A percentile compares a stretch with the other conserved stretches of the same genome.
These are phyloP conservation scores for Cuniculus paca DNA, from an alignment of 2,797 vertebrate genomes.

Conservation along the genomic window DNA sequence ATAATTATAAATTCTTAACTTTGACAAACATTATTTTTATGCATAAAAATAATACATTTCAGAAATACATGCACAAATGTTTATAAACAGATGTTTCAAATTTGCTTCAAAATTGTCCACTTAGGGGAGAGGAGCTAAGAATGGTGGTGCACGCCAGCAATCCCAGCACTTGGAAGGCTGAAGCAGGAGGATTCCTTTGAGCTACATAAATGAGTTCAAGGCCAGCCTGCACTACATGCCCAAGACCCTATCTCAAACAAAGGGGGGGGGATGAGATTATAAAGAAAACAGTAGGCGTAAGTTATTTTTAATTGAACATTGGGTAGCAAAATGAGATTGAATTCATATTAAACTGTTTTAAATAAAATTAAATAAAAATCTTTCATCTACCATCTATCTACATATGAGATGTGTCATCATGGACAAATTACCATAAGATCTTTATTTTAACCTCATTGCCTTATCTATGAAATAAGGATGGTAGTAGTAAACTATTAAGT, in stretches of 20 bases:
- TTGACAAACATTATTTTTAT: background rate
- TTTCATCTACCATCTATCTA: background rate
- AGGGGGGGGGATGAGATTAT: background rate
- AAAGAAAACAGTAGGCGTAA: background rate
- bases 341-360: background rate
- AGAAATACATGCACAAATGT: background rate
- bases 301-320: background rate
- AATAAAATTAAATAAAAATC: constrained; percentile 1
- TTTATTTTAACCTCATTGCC: constrained; percentile 36
- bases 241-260: background rate
- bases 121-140: background rate
- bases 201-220: too few species aligned
- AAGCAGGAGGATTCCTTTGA: too few species aligned
- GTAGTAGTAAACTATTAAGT: background rate
- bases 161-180: background rate
- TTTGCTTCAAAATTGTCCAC: background rate
- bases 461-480: background rate
- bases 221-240: background rate
- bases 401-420: background rate
- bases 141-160: background rate
- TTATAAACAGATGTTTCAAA: constrained; percentile 1
- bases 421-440: background rate
- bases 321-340: background rate
- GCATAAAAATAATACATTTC: background rate
- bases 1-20: background rate